Evolutionary conservation across 1,140 invertebrate genomes (phyloP), one percentile per base, ranked within the genome.

Genomic region (Caenorhabditis remanei): DNA sequence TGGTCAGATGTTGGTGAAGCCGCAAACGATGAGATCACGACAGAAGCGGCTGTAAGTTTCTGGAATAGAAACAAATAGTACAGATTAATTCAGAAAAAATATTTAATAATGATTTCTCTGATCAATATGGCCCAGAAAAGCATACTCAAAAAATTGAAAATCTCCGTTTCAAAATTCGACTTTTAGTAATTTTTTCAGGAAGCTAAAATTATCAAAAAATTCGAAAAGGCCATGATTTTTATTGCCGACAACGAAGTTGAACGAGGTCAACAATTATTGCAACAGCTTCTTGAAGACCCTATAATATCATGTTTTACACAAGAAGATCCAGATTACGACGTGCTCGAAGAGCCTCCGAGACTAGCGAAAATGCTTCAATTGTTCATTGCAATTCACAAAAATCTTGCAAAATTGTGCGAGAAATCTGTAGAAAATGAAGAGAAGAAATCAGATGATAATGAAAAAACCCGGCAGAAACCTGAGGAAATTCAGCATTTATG

Each of bases 281-380:
- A 85, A 19, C 53, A 56, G 16, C 16, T 85, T 55, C 85, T 85
- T 2, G 32, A 71, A 7, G 58, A 85, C 40, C 65, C 85, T 40
- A 32, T 85, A 21, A 24, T 85, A 16, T 55, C 85, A 0, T 14
- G 19, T n/a, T 85, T 56, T 24, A 21, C 7, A 16, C 21, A 75
- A 14, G 53, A 85, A 32, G 32, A 85, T 40, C 53, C 21, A 11
- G 82, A 84, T 8, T 84, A n/a, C 8, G 82, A 84, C 14, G 6
- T 19, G 0, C 58, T 84, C 3, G 58, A 84, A 19, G 53, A 84
- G 53, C 82, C 82, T 21, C 53, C 82, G 19, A 46, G 84, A 40
- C 65, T 85, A 21, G 63, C 85, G 40, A 85, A 85, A 58, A 85
- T 85, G 85, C 63, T 67, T 50, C 65, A 67, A 40, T 4, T 85